phyloP scores from a whole-genome alignment of 1,140 invertebrate species.

The Trichomalopsis sarcophagae region DNA sequence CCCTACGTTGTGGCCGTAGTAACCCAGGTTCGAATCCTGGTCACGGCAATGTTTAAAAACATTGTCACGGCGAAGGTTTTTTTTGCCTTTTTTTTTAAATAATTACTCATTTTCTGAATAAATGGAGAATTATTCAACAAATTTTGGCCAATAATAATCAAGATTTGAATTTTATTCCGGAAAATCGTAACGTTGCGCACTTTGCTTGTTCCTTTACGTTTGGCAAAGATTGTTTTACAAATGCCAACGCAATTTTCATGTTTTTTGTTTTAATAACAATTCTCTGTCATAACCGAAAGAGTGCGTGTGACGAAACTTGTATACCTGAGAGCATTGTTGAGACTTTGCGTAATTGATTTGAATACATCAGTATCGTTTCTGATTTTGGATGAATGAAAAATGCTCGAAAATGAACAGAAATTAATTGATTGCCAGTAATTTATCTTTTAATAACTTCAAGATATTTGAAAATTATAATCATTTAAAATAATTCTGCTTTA shows the following conservation, averaged over 20 bases:
- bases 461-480: too few relatives aligned
- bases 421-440: neutral
- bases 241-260: neutral
- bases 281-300: neutral
- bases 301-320: slow-evolving; percentile 5
- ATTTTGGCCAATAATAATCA: too few relatives aligned
- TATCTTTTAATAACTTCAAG: neutral
- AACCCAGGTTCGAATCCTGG: slow-evolving; percentile 95
- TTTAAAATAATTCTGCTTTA: too few relatives aligned
- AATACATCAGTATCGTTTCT: slow-evolving; percentile 10
- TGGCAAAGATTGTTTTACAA: neutral
- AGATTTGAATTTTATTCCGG: too few relatives aligned
- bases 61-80: slow-evolving; percentile 57
- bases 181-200: too few relatives aligned
- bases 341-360: slow-evolving; percentile 10
- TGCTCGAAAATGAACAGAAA: too few relatives aligned
- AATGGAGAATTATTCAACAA: too few relatives aligned
- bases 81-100: slow-evolving; percentile 32
- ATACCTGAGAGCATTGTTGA: slow-evolving; percentile 14
- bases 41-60: slow-evolving; percentile 78
- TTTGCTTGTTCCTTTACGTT: too few relatives aligned
- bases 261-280: neutral
- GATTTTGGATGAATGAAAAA: too few relatives aligned
- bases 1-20: slow-evolving; percentile 93
- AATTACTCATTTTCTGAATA: neutral